These are phyloP conservation scores for Acridotheres tristis DNA, from an alignment of 2,797 vertebrate species.

Conservation along the genomic window DNA sequence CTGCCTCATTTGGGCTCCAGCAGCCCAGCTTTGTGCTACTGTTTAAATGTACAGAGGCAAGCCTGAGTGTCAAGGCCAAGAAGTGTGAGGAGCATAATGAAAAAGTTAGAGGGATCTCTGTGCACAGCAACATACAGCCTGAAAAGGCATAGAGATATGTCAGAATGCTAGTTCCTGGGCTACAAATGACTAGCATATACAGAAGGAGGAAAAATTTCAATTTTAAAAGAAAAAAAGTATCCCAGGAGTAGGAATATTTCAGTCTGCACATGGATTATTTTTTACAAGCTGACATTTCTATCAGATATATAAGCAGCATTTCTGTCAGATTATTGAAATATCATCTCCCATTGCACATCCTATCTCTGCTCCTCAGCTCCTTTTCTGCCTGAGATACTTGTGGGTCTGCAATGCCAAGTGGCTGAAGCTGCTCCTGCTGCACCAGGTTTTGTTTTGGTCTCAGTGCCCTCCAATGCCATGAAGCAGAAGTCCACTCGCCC, in stretches of 20 bases:
- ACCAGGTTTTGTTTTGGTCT: neutral
- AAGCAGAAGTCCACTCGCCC: fast-evolving
- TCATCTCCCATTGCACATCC: neutral
- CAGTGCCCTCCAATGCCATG: fast-evolving
- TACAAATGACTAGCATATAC: neutral
- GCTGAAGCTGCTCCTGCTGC: neutral
- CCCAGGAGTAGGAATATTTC: neutral
- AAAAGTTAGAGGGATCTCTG: neutral
- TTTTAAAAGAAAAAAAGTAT: neutral
- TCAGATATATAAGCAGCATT: neutral
- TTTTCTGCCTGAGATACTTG: fast-evolving
- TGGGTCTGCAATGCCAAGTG: neutral
- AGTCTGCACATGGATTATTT: neutral
- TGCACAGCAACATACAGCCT: neutral
- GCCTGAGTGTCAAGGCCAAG: neutral
- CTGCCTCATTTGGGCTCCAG: neutral
- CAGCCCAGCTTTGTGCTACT: neutral
- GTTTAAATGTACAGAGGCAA: fast-evolving
- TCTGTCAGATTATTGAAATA: neutral
- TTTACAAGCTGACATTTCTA: neutral
- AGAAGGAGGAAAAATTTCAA: neutral
- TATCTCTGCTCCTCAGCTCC: neutral
- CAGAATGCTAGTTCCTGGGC: neutral
- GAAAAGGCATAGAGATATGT: neutral
- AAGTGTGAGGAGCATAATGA: neutral